These are phyloP conservation scores for Drosophila triauraria DNA, from an alignment of 1,140 invertebrate genomes.

Conservation along the genomic window DNA sequence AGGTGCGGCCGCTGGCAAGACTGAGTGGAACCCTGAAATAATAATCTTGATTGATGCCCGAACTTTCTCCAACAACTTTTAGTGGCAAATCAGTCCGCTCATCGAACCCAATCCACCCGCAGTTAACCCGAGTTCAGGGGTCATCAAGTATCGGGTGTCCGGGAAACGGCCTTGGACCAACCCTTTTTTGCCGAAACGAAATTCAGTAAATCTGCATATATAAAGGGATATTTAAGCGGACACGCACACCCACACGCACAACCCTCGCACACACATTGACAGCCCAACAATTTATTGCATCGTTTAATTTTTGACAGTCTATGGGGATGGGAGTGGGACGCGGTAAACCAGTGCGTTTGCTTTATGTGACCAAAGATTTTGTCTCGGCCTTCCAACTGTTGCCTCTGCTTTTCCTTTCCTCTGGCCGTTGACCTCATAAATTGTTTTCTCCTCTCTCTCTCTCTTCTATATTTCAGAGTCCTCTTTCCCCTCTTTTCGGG, in stretches of 20 bases:
- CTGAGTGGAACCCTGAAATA: conserved; percentile 5
- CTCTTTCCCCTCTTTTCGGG: not conserved
- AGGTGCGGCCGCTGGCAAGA: too few relatives aligned
- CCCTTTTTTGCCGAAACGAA: not conserved
- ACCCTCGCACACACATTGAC: conserved; percentile 41
- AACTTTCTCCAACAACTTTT: not conserved
- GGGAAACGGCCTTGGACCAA: conserved; percentile 5
- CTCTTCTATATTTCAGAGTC: not conserved
- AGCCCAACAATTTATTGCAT: conserved; percentile 71
- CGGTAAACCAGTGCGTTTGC: conserved; percentile 70
- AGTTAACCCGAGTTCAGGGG: conserved; percentile 7
- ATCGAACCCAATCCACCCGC: conserved; percentile 37
- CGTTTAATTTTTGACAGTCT: conserved; percentile 68
- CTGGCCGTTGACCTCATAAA: conserved; percentile 14
- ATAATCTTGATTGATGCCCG: conserved; percentile 23
- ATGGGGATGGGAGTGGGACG: not conserved
- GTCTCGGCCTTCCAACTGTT: conserved; percentile 19
- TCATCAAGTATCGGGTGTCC: conserved; percentile 7
- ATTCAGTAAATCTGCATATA: conserved; percentile 13
- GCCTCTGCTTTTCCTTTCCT: conserved; percentile 10
- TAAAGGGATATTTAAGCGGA: not conserved
- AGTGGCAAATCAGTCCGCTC: conserved; percentile 24
- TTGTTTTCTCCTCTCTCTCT: conserved; percentile 2
- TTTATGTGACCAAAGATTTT: conserved; percentile 52
- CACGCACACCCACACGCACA: not conserved